Conservation (phyloP, 2,113 vertebrate genomes). For the Morone saxatilis region DNA sequence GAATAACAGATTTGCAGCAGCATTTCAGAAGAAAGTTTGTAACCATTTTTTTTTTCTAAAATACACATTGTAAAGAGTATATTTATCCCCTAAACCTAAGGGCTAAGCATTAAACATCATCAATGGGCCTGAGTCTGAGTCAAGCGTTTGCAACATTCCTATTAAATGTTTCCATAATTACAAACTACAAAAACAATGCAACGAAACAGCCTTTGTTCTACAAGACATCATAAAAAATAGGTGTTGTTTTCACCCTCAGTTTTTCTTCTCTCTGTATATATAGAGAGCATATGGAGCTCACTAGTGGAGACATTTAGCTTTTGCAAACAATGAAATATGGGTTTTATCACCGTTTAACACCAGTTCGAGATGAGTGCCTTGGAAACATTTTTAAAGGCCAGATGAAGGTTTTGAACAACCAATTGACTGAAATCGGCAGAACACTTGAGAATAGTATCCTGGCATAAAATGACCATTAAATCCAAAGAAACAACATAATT, state of each 20-base stretch:
- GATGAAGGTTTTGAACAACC: constrained; percentile 19
- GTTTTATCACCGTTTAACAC: constrained; percentile 18
- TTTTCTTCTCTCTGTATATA: background rate
- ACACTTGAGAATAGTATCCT: constrained; percentile 16
- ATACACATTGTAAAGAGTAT: background rate
- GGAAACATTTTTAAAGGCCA: constrained; percentile 25
- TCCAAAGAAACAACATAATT: constrained; percentile 3
- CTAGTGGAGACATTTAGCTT: background rate
- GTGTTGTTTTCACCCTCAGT: background rate
- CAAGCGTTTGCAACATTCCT: background rate
- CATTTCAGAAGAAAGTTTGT: no score
- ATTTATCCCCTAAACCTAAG: background rate
- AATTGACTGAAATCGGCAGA: constrained; percentile 7
- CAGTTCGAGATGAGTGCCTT: constrained; percentile 6
- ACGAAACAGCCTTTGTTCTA: background rate
- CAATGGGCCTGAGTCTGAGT: background rate
- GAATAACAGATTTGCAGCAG: background rate
- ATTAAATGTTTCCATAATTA: background rate
- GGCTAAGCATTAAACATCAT: background rate
- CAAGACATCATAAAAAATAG: background rate
- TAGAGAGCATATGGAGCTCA: background rate
- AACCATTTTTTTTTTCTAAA: background rate
- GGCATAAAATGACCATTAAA: constrained; percentile 53
- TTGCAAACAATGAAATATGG: background rate
- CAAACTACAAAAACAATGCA: background rate